Evolutionary conservation across 2,113 vertebrate genomes (phyloP), one percentile per base, ranked within the genome.

Genomic region (Burhinus bistriatus): DNA sequence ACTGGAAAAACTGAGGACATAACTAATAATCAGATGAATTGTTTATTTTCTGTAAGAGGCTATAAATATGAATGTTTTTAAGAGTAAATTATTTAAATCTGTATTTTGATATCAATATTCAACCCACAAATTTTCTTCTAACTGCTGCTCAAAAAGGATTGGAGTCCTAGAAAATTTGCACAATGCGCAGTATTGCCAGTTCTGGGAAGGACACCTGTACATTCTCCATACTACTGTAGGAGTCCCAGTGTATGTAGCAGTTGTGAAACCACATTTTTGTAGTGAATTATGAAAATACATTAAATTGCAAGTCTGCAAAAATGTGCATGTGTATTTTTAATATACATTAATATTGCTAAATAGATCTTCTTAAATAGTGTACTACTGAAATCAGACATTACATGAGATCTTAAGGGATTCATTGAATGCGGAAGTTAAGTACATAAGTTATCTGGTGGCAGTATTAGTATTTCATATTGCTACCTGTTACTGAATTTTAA

Each of bases 1-100:
- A 99, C 94, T 99, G 99, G 99, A 99, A 99, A 95, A 97, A 95
- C 89, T 99, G 98, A 99, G 89, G 86, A 64, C 54, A 27, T 77
- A 19, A 89, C 55, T 98, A 96, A 64, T 97, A 92, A 94, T 93
- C 69, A 79, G 90, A 95, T 58, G 7, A 76, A 49, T 82, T 68
- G 64, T 95, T 64, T 95, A 95, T 95, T 96, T 97, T 95, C 83
- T 97, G 87, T 94, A 93, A 90, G 89, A 94, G 68, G 59, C 62
- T 95, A 82, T 87, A 81, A 94, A 95, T 79, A 75, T 66, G 81
- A 58, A 87, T 87, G 91, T 86, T 97, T 97, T 85, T 93, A 93
- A 89, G 78, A 94, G 76, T 96, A 97, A 98, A 91, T 95, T 97
- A 97, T 97, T 97, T 93, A 97, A 97, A 95, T 70, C 68, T 89